A percentile compares a stretch with the other conserved stretches of the same genome.
Conservation (phyloP, 1,140 invertebrate species). For the Pseudomyrmex sp. region DNA sequence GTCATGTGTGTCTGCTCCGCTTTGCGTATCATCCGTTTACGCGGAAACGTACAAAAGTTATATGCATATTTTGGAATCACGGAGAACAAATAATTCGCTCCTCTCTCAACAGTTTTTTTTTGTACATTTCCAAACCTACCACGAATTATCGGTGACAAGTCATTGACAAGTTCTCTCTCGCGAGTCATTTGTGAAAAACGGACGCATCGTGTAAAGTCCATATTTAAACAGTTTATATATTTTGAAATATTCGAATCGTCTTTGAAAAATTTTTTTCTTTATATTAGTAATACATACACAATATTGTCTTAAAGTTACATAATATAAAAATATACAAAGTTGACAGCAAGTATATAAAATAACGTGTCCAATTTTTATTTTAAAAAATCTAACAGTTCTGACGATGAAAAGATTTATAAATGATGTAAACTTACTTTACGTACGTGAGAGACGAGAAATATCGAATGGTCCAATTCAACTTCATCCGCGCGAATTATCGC, state of each 20-base stretch:
- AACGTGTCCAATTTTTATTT: too few species aligned
- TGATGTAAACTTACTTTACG: background rate
- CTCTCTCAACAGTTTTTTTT: background rate
- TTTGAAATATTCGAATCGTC: background rate
- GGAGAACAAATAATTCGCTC: background rate
- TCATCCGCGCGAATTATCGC: constrained; percentile 8
- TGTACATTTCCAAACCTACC: constrained; percentile 1
- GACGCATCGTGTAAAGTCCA: background rate
- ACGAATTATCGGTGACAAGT: constrained; percentile 19
- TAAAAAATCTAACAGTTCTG: too few species aligned
- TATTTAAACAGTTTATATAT: background rate
- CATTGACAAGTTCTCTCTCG: constrained; percentile 40
- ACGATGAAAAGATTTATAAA: background rate
- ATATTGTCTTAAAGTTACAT: too few species aligned
- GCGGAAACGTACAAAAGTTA: background rate
- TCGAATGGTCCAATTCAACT: constrained; percentile 26
- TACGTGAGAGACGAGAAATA: background rate
- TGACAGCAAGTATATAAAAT: too few species aligned
- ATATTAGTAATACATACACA: background rate
- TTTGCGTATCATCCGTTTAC: background rate
- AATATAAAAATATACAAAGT: too few species aligned
- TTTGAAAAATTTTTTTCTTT: constrained; percentile 1
- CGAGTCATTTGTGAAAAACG: background rate
- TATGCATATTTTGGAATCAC: background rate
- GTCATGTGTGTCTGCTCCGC: too few species aligned